Conservation (phyloP, 2,797 vertebrate species). For the Cercopithecus mitis region DNA sequence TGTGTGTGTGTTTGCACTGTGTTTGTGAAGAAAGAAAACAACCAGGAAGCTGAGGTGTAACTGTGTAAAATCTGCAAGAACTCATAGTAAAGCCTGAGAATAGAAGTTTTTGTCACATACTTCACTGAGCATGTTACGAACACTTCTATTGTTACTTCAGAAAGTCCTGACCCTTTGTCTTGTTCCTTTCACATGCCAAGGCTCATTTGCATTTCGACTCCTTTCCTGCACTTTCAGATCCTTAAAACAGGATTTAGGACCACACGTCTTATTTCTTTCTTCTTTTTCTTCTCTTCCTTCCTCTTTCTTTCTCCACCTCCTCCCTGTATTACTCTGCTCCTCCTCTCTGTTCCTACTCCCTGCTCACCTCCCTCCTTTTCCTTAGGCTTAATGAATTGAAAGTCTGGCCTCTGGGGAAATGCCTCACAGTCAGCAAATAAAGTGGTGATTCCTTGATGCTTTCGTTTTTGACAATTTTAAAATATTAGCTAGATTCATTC, state of each 20-base stretch:
- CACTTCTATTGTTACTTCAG: slow-evolving; percentile 60
- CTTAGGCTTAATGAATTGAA: not conserved
- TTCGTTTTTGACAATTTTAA: not conserved
- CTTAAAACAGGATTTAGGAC: slow-evolving; percentile 47
- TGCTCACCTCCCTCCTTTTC: not conserved
- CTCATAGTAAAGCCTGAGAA: slow-evolving; percentile 1
- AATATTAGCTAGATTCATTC: not conserved
- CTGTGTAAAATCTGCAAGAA: not conserved
- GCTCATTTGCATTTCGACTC: not conserved
- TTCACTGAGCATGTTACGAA: not conserved
- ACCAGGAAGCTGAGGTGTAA: not conserved
- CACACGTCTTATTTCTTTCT: not conserved
- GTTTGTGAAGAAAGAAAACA: not conserved
- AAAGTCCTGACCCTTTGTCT: slow-evolving; percentile 56
- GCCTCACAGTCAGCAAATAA: not conserved
- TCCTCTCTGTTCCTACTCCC: not conserved
- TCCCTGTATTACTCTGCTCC: rapidly evolving
- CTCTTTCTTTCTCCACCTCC: not conserved
- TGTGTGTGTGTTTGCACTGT: not conserved
- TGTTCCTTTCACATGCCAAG: slow-evolving; percentile 9
- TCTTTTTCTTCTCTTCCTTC: not conserved
- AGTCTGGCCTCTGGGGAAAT: not conserved
- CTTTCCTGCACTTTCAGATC: slow-evolving; percentile 53
- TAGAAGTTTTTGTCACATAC: not conserved
- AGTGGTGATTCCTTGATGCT: not conserved